Percentiles rank a stretch among this genome's conserved stretches.
Evolutionary conservation across 2,113 vertebrate genomes (phyloP).

Genomic region (Prionailurus viverrinus): DNA sequence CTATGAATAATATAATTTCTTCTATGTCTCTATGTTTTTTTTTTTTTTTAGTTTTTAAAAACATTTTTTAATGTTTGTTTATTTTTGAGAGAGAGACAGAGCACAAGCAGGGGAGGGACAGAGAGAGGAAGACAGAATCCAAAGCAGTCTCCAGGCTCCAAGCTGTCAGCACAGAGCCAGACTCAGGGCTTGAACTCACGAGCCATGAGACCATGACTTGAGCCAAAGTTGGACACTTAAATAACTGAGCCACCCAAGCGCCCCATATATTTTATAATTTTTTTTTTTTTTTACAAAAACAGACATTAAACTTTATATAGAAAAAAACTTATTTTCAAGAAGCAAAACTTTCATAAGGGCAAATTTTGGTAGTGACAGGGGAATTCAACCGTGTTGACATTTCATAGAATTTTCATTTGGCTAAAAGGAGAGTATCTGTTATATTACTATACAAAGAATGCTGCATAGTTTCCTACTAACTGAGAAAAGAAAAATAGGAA

Average conservation of each 20-base stretch:
- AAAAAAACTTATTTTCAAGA: not conserved
- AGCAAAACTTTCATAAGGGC: not conserved
- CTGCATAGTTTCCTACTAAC: not conserved
- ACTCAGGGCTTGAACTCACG: too few relatives aligned
- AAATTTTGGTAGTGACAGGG: not conserved
- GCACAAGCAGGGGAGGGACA: too few relatives aligned
- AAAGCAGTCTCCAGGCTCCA: too few relatives aligned
- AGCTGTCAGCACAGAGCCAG: too few relatives aligned
- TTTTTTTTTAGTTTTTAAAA: not conserved
- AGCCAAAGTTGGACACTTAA: too few relatives aligned
- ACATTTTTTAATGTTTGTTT: not conserved
- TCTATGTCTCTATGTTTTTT: not conserved
- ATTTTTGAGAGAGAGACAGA: too few relatives aligned
- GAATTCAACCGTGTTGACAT: not conserved
- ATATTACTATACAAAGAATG: not conserved
- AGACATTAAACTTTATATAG: not conserved
- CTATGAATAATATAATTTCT: not conserved
- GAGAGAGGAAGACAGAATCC: too few relatives aligned
- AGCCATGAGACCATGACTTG: too few relatives aligned
- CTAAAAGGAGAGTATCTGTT: not conserved
- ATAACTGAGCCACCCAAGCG: too few relatives aligned
- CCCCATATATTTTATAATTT: too few relatives aligned
- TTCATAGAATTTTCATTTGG: not conserved
- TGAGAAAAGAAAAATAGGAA: constrained; percentile 41
- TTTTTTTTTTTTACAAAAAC: not conserved